phyloP scores from a whole-genome alignment of 1,140 invertebrate species.

The Scylla paramamosain region DNA sequence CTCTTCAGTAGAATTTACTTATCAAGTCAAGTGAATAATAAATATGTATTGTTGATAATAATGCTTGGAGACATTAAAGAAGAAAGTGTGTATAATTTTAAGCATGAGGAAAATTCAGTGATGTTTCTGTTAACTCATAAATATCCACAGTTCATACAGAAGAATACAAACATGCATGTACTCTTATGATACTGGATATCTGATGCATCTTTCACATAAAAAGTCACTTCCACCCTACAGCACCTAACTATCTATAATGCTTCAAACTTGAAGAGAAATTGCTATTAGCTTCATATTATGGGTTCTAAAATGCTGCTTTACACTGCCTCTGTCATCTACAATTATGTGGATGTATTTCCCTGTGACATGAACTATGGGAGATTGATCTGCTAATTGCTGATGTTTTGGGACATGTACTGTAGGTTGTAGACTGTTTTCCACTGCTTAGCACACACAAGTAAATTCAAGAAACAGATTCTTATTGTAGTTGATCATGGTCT shows the following conservation, averaged over 20 bases:
- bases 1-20: slow-evolving; percentile 36
- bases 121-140: not conserved
- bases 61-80: slow-evolving; percentile 36
- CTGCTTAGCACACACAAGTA: not conserved
- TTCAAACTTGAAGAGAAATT: slow-evolving; percentile 31
- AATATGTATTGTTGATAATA: slow-evolving; percentile 46
- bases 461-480: not conserved
- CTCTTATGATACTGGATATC: slow-evolving; percentile 26
- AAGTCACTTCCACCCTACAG: slow-evolving; percentile 69
- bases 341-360: not conserved
- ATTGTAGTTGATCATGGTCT: not conserved
- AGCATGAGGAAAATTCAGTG: slow-evolving; percentile 31
- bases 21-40: slow-evolving; percentile 53
- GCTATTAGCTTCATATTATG: slow-evolving; percentile 2
- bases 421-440: not conserved
- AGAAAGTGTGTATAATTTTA: slow-evolving; percentile 31
- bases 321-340: not conserved
- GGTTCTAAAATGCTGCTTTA: slow-evolving; percentile 11
- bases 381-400: slow-evolving; percentile 1
- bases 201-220: slow-evolving; percentile 26
- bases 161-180: slow-evolving; percentile 36
- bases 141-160: slow-evolving; percentile 34
- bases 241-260: slow-evolving; percentile 45
- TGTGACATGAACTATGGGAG: not conserved
- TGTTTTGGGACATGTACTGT: not conserved